Conservation (phyloP, 2,113 vertebrate species). For the Rousettus leschenaultii region DNA sequence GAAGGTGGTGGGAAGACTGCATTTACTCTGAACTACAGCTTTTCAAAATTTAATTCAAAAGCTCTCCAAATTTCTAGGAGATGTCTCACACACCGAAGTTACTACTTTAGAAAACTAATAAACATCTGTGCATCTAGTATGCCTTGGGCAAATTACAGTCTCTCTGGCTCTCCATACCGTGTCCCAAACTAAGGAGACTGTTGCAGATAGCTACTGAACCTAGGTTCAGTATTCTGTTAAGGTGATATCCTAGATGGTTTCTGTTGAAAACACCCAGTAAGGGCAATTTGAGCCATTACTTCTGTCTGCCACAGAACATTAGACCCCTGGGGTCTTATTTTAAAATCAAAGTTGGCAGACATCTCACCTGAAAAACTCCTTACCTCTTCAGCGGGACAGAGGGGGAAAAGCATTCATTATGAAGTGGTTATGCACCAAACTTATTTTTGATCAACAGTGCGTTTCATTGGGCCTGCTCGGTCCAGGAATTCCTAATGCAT, state of each 20-base stretch:
- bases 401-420: too few species aligned
- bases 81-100: background rate
- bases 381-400: background rate
- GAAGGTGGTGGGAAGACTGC: background rate
- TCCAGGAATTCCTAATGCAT: background rate
- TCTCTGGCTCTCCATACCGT: background rate
- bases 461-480: background rate
- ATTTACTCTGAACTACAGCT: background rate
- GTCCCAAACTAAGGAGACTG: background rate
- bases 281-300: background rate
- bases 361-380: background rate
- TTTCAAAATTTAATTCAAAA: conserved; percentile 14
- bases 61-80: background rate
- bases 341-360: background rate
- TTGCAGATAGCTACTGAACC: background rate
- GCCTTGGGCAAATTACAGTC: background rate
- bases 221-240: background rate
- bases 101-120: background rate
- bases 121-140: background rate
- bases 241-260: background rate
- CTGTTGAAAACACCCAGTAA: background rate
- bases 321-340: background rate
- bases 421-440: background rate
- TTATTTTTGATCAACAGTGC: background rate
- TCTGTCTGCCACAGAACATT: background rate